Evolutionary conservation across 2,888 invertebrate genomes (phyloP).

Genomic region (Lottia gigantea): DNA sequence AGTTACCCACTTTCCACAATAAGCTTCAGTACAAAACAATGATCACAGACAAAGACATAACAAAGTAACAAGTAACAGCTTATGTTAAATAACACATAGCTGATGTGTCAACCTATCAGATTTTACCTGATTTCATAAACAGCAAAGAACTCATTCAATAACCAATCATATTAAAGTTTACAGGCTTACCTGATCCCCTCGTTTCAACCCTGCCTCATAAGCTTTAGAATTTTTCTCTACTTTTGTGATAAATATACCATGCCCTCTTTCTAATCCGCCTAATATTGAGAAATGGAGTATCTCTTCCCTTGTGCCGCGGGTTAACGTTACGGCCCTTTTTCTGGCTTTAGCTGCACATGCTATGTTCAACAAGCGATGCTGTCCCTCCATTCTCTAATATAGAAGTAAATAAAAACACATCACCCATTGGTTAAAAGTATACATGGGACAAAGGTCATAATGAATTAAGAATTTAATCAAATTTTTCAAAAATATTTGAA

Average conservation of each 20-base stretch:
- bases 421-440: neutral
- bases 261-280: conserved; percentile 91
- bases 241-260: conserved; percentile 93
- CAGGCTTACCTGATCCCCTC: conserved; percentile 84
- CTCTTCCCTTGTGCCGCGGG: conserved; percentile 92
- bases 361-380: conserved; percentile 79
- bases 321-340: conserved; percentile 89
- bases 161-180: neutral
- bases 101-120: no score
- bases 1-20: no score
- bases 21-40: no score
- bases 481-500: no score
- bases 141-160: neutral
- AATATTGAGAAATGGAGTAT: conserved; percentile 89
- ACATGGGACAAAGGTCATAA: no score
- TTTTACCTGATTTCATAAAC: neutral
- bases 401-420: conserved; percentile 17
- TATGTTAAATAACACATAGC: no score
- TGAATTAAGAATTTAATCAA: no score
- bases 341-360: conserved; percentile 97
- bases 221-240: conserved; percentile 94
- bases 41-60: no score
- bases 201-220: conserved; percentile 93
- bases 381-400: conserved; percentile 80
- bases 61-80: no score